Conservation (phyloP, 1,140 invertebrate genomes). For the Hetaerina americana region DNA sequence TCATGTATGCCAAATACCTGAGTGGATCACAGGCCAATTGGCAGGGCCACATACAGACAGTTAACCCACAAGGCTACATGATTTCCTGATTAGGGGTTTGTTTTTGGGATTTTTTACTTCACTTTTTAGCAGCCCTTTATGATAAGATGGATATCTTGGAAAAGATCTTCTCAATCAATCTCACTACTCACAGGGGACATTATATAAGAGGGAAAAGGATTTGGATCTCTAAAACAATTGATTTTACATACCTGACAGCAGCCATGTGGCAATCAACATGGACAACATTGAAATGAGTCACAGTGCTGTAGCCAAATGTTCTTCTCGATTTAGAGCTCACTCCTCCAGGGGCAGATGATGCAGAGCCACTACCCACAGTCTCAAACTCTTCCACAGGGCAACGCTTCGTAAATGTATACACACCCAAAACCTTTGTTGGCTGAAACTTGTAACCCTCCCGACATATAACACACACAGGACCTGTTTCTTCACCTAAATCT, state of each 20-base stretch:
- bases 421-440: slow-evolving; percentile 79
- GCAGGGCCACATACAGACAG: no score
- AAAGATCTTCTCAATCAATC: no score
- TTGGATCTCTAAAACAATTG: neutral
- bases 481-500: slow-evolving; percentile 87
- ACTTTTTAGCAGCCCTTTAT: no score
- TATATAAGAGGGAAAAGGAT: no score
- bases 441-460: slow-evolving; percentile 94
- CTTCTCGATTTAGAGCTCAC: slow-evolving; percentile 50
- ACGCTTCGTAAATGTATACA: slow-evolving; percentile 95
- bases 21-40: no score
- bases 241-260: slow-evolving; percentile 55
- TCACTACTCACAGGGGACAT: no score
- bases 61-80: no score
- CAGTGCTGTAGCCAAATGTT: slow-evolving; percentile 79
- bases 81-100: no score
- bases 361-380: slow-evolving; percentile 22
- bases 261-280: slow-evolving; percentile 97
- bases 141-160: no score
- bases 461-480: slow-evolving; percentile 95
- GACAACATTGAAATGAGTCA: slow-evolving; percentile 96
- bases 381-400: slow-evolving; percentile 92
- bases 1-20: no score
- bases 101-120: no score
- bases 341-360: neutral